Percentiles rank a stretch among this genome's conserved stretches.
phyloP scores from a whole-genome alignment of 2,797 vertebrate species.

The Girardinus metallicus region DNA sequence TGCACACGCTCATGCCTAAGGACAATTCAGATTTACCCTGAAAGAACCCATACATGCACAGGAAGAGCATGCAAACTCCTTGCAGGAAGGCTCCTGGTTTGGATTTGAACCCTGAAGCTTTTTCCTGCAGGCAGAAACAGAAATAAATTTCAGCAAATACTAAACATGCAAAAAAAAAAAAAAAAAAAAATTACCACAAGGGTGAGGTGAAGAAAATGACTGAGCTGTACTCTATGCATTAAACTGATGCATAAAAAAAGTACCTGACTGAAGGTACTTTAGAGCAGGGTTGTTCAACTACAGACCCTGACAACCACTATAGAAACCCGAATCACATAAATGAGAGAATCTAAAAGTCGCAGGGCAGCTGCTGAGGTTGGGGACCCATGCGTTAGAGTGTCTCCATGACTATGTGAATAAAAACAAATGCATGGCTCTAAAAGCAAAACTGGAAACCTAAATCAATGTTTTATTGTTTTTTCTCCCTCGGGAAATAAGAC shows the following conservation, averaged over 20 bases:
- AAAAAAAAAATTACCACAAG: not conserved
- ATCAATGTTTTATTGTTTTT: not conserved
- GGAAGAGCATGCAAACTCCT: not conserved
- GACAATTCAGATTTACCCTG: not conserved
- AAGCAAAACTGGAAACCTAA: not conserved
- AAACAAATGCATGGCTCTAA: not conserved
- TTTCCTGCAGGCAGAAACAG: not conserved
- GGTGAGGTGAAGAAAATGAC: not conserved
- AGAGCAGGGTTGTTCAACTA: not conserved
- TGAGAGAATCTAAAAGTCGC: not conserved
- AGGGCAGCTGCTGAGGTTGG: not conserved
- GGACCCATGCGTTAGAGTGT: not conserved
- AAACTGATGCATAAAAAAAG: not conserved
- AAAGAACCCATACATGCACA: not conserved
- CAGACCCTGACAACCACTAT: not conserved
- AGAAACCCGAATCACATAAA: not conserved
- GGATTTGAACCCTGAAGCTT: not conserved
- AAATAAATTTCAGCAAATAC: constrained; percentile 3
- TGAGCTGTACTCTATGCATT: not conserved
- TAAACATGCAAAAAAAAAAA: not conserved
- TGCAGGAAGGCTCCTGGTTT: not conserved
- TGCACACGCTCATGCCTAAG: not conserved
- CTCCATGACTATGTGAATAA: not conserved
- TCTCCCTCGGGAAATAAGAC: not conserved
- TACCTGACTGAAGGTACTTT: not conserved